phyloP scores from a whole-genome alignment of 2,797 vertebrate genomes.

The Sebastolobus altivelis region DNA sequence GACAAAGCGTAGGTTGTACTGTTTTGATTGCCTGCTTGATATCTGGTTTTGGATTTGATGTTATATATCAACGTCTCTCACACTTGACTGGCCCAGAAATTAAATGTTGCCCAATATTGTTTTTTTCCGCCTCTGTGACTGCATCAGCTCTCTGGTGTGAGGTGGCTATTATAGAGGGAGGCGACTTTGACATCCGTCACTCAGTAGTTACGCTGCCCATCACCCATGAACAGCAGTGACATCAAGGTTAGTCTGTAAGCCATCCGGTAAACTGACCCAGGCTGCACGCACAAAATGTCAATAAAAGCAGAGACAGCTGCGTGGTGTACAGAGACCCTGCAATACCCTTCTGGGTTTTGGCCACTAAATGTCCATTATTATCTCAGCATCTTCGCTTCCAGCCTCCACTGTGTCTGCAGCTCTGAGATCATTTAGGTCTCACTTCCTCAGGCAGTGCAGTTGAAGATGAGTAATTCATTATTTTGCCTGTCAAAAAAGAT shows the following conservation, averaged over 20 bases:
- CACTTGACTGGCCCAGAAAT: constrained; percentile 19
- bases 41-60: constrained; percentile 45
- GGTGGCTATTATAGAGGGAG: constrained; percentile 22
- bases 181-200: constrained; percentile 42
- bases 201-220: constrained; percentile 26
- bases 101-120: constrained; percentile 23
- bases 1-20: constrained; percentile 59
- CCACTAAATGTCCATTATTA: constrained; percentile 70
- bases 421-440: constrained; percentile 51
- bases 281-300: constrained; percentile 51
- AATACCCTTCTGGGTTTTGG: constrained; percentile 49
- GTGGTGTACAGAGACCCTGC: constrained; percentile 24
- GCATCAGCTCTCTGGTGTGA: constrained; percentile 28
- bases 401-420: constrained; percentile 39
- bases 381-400: constrained; percentile 54
- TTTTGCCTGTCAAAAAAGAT: constrained; percentile 51
- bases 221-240: constrained; percentile 27
- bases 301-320: constrained; percentile 59
- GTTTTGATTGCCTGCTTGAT: constrained; percentile 54
- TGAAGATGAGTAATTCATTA: constrained; percentile 60
- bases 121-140: constrained; percentile 27
- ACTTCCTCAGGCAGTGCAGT: constrained; percentile 53
- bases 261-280: constrained; percentile 48
- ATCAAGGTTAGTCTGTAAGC: constrained; percentile 45
- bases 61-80: constrained; percentile 19